These are phyloP conservation scores for Pinctada fucata DNA, from an alignment of 2,888 invertebrate species.

Conservation along the genomic window DNA sequence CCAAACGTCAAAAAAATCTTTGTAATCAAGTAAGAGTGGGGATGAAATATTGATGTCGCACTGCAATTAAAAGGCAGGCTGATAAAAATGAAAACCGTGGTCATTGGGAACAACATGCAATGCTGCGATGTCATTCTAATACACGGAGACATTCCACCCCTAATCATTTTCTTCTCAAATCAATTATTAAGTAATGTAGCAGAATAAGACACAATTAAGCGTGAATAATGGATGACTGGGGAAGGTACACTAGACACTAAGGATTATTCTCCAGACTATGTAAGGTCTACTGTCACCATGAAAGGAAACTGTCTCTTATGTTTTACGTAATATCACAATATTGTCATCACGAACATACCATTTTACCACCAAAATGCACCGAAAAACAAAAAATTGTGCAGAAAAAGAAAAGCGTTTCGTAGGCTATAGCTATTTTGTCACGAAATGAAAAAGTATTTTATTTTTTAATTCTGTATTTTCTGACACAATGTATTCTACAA, in stretches of 20 bases:
- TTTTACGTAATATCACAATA: too few relatives aligned
- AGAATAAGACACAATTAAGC: constrained; percentile 25
- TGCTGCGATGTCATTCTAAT: not conserved
- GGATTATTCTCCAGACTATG: too few relatives aligned
- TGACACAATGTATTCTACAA: too few relatives aligned
- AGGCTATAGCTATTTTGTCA: too few relatives aligned
- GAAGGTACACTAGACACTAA: not conserved
- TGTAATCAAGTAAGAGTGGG: not conserved
- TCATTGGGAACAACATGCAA: not conserved
- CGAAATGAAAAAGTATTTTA: too few relatives aligned
- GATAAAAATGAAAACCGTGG: not conserved
- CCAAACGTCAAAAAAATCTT: not conserved
- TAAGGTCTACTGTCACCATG: too few relatives aligned
- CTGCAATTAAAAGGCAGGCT: not conserved
- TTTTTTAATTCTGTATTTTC: too few relatives aligned
- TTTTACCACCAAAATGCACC: too few relatives aligned
- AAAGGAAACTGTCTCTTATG: too few relatives aligned
- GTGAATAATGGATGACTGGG: constrained; percentile 23
- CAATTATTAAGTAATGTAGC: constrained; percentile 26
- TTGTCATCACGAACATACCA: too few relatives aligned
- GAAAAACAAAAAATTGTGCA: too few relatives aligned
- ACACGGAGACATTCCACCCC: constrained; percentile 22
- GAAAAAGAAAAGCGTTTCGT: too few relatives aligned
- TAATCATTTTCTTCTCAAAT: constrained; percentile 23
- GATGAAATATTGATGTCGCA: not conserved